Percentiles rank a stretch among this genome's conserved stretches.
phyloP scores from a whole-genome alignment of 1,140 invertebrate genomes.

The Bombyx mori region DNA sequence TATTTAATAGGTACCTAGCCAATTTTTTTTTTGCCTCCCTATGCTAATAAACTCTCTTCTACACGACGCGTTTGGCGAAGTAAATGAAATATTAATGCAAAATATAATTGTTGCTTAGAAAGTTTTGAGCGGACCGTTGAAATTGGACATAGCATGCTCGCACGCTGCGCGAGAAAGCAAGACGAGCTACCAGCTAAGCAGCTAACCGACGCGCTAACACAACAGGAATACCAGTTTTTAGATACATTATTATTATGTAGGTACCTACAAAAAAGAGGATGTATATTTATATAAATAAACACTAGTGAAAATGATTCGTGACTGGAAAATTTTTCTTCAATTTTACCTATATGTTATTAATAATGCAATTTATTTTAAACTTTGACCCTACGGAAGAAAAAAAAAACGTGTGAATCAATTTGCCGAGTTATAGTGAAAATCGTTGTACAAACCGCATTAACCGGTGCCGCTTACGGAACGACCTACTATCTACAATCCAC shows the following conservation, averaged over 20 bases:
- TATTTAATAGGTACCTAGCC: too few species aligned
- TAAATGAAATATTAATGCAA: constrained; percentile 65
- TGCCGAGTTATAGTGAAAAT: constrained; percentile 33
- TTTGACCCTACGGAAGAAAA: constrained; percentile 32
- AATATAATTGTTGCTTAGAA: constrained; percentile 68
- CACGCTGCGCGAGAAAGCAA: constrained; percentile 65
- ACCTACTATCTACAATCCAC: constrained; percentile 41
- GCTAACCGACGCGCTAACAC: constrained; percentile 23
- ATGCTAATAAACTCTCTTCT: too few species aligned
- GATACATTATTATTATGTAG: too few species aligned
- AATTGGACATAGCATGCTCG: constrained; percentile 62
- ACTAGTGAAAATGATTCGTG: too few species aligned
- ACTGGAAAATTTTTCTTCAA: too few species aligned
- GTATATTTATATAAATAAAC: too few species aligned
- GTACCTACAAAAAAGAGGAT: too few species aligned
- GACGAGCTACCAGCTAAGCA: too few species aligned
- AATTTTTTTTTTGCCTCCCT: too few species aligned
- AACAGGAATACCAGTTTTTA: constrained; percentile 5
- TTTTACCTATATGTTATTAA: too few species aligned
- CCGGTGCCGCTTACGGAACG: constrained; percentile 31
- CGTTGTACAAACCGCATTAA: constrained; percentile 43
- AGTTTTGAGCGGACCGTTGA: constrained; percentile 55
- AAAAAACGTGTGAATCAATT: constrained; percentile 31
- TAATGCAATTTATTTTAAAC: too few species aligned
- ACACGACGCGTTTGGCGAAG: constrained; percentile 27